A percentile compares a stretch with the other conserved stretches of the same genome.
Conservation (phyloP, 2,113 vertebrate species). For the Grammomys surdaster region DNA sequence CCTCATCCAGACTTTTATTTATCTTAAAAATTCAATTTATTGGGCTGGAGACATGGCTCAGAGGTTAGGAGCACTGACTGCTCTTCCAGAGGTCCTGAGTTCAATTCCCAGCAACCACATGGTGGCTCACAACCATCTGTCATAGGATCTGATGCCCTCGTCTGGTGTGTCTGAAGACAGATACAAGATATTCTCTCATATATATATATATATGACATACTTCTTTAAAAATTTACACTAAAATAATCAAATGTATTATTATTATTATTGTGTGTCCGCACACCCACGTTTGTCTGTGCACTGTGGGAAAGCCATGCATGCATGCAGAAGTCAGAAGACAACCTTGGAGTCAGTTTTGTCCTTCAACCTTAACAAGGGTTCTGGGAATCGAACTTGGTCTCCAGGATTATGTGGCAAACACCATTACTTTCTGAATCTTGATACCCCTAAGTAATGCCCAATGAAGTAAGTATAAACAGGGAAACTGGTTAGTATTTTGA, state of each 20-base stretch:
- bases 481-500: constrained; percentile 48
- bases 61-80: no score
- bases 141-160: no score
- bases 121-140: no score
- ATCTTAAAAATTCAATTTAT: no score
- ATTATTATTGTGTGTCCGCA: background rate
- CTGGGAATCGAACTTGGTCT: background rate
- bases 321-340: background rate
- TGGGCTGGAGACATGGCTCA: no score
- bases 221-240: background rate
- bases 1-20: constrained; percentile 17
- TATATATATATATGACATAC: no score
- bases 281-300: background rate
- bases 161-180: no score
- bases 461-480: constrained; percentile 52
- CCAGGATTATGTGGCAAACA: background rate
- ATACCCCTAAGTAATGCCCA: constrained; percentile 7
- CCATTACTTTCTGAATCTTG: background rate
- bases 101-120: no score
- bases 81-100: no score
- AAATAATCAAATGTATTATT: background rate
- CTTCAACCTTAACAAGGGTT: background rate
- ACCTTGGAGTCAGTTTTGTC: background rate
- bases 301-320: no score
- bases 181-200: no score